These are phyloP conservation scores for Thecocarcelia acutangulata DNA, from an alignment of 2,888 invertebrate genomes.

Conservation along the genomic window DNA sequence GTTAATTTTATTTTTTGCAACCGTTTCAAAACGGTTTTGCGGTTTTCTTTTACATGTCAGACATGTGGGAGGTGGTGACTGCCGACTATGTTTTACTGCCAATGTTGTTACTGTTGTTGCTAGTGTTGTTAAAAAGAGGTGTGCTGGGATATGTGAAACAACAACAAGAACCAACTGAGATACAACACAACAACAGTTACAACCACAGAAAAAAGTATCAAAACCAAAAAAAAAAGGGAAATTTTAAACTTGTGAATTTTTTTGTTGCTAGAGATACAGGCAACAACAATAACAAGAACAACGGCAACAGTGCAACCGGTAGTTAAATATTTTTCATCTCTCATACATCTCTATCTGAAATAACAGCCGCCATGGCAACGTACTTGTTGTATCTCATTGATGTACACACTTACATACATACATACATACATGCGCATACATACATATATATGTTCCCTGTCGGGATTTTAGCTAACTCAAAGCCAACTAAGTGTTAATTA, in stretches of 20 bases:
- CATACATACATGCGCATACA: no score
- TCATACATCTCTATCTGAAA: neutral
- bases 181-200: conserved; percentile 34
- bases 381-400: conserved; percentile 4
- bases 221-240: conserved; percentile 11
- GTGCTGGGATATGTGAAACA: conserved; percentile 46
- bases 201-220: conserved; percentile 41
- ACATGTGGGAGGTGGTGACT: conserved; percentile 15
- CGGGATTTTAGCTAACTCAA: no score
- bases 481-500: no score
- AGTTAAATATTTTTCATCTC: conserved; percentile 28
- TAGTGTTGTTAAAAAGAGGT: conserved; percentile 52
- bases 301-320: conserved; percentile 23
- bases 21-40: conserved; percentile 51
- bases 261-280: neutral
- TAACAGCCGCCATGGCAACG: conserved; percentile 3
- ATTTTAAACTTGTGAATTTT: conserved; percentile 36
- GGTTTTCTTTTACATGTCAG: conserved; percentile 34
- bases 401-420: neutral
- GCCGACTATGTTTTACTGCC: no score
- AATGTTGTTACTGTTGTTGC: neutral
- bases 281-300: neutral
- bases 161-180: neutral
- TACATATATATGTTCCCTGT: no score
- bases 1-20: conserved; percentile 17